A percentile compares a stretch with the other conserved stretches of the same genome.
phyloP scores from a whole-genome alignment of 2,888 invertebrate genomes.

The Camponotus fellah region DNA sequence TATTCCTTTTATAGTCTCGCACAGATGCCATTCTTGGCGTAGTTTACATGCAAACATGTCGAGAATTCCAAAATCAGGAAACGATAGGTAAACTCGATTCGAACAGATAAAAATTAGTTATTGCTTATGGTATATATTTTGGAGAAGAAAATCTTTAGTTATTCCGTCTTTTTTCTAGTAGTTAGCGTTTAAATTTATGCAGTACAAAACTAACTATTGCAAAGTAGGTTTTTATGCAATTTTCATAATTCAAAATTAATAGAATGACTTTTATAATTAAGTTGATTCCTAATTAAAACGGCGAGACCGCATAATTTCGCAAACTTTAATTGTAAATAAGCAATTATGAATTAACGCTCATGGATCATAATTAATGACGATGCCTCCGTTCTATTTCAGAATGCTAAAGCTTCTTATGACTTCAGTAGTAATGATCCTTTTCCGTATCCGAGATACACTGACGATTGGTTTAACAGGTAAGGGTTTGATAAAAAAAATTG shows the following conservation, averaged over 20 bases:
- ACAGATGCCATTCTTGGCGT: conserved; percentile 34
- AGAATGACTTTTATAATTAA: background rate
- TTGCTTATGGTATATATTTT: background rate
- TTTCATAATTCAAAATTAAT: background rate
- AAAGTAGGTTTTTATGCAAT: background rate
- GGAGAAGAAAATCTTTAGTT: background rate
- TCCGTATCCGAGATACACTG: conserved; percentile 99
- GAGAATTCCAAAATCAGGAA: conserved; percentile 52
- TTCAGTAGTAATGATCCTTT: conserved; percentile 99
- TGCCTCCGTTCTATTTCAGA: conserved; percentile 88
- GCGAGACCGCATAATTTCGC: background rate
- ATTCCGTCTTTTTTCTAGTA: background rate
- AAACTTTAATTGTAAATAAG: background rate
- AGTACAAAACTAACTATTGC: background rate
- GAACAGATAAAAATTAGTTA: conserved; percentile 4
- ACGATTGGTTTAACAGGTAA: conserved; percentile 99
- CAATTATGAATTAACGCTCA: background rate
- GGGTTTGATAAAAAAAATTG: background rate
- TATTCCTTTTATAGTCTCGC: conserved; percentile 15
- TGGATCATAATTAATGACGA: background rate
- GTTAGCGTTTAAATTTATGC: background rate
- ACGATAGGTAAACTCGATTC: conserved; percentile 13
- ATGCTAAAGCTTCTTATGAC: conserved; percentile 99
- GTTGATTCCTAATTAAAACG: background rate
- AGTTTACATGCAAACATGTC: background rate